A percentile compares a stretch with the other conserved stretches of the same genome.
These are phyloP conservation scores for Sesamia inferens DNA, from an alignment of 2,888 invertebrate genomes.

Conservation along the genomic window DNA sequence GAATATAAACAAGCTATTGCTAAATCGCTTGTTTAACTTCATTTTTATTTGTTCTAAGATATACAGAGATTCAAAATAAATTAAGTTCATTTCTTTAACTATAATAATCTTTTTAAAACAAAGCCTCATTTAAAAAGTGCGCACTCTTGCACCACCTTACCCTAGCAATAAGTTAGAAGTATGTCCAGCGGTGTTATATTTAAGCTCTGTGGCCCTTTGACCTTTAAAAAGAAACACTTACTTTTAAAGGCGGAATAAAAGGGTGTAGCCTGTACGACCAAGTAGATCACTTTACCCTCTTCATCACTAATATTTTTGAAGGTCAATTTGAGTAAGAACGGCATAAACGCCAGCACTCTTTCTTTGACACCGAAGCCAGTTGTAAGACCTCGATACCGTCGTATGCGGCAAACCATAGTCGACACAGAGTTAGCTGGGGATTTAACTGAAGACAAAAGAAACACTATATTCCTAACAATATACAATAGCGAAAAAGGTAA, in stretches of 20 bases:
- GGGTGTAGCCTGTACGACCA: conserved; percentile 93
- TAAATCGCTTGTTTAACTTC: no score
- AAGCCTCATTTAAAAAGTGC: no score
- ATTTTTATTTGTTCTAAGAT: no score
- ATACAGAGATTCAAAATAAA: no score
- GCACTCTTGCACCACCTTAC: no score
- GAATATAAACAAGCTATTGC: no score
- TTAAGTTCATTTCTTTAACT: no score
- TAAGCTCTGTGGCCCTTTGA: neutral
- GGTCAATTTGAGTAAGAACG: conserved; percentile 93
- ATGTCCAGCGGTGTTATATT: neutral
- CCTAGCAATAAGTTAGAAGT: neutral
- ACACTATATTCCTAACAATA: conserved; percentile 15
- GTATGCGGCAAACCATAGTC: conserved; percentile 87
- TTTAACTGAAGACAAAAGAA: conserved; percentile 59
- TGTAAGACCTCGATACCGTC: conserved; percentile 91
- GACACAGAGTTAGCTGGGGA: conserved; percentile 62
- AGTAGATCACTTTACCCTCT: conserved; percentile 88
- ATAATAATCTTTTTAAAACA: no score
- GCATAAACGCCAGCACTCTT: conserved; percentile 91
- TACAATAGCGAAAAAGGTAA: no score
- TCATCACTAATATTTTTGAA: conserved; percentile 91
- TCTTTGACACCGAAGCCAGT: conserved; percentile 91
- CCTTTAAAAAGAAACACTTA: conserved; percentile 76
- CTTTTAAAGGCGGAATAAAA: conserved; percentile 94